phyloP scores from a whole-genome alignment of 2,888 invertebrate genomes.

The Acanthosoma haemorrhoidale region DNA sequence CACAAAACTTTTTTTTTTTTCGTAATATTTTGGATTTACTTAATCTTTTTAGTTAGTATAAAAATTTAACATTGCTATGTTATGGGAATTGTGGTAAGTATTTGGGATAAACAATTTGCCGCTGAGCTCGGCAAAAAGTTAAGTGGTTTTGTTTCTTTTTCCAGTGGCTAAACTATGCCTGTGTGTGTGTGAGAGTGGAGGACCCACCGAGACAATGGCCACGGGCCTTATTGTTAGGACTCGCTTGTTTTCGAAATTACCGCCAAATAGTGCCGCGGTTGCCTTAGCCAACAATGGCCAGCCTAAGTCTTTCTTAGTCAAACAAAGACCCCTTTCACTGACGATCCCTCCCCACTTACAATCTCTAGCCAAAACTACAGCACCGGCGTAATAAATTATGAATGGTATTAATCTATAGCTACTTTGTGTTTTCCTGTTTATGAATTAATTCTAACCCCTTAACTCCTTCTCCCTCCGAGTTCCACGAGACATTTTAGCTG shows the following conservation, averaged over 20 bases:
- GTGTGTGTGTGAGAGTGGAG: background rate
- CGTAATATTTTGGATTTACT: too few species aligned
- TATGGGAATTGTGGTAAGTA: too few species aligned
- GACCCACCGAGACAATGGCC: background rate
- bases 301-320: slow-evolving; percentile 10
- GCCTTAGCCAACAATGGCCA: slow-evolving; percentile 7
- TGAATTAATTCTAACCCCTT: too few species aligned
- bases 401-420: background rate
- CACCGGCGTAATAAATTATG: background rate
- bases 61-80: too few species aligned
- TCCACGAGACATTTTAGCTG: too few species aligned
- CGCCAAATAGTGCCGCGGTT: slow-evolving; percentile 10
- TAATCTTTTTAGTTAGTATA: too few species aligned
- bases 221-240: background rate
- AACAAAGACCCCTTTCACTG: background rate
- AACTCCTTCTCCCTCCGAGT: too few species aligned
- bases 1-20: too few species aligned
- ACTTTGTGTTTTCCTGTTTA: too few species aligned
- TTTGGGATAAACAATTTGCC: background rate
- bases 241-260: slow-evolving; percentile 12
- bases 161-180: background rate
- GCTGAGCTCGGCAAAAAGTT: background rate
- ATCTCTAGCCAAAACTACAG: background rate
- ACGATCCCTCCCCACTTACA: background rate
- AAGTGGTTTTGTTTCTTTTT: background rate